Conservation (phyloP, 2,113 vertebrate genomes). For the Cyprinodon brontotheroides region DNA sequence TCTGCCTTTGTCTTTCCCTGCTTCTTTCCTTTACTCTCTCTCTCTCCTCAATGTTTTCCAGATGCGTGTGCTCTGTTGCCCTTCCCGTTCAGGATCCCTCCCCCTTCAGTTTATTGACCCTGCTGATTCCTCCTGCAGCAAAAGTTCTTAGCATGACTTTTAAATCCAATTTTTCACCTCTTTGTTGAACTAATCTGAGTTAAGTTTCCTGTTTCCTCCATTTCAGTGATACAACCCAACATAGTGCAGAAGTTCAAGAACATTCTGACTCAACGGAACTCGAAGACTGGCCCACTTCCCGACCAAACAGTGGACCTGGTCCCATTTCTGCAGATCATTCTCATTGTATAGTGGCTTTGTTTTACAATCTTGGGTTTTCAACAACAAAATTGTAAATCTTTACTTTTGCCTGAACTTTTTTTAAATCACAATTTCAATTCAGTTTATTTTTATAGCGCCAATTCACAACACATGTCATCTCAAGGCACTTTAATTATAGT, state of each 20-base stretch:
- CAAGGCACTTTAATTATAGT: too few species aligned
- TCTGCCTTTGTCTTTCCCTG: conserved; percentile 1
- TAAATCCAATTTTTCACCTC: conserved; percentile 4
- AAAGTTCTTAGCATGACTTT: conserved; percentile 10
- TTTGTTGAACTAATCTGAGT: conserved; percentile 20
- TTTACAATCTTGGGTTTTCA: background rate
- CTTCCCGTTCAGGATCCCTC: conserved; percentile 22
- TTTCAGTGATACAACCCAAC: background rate
- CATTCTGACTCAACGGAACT: conserved; percentile 1
- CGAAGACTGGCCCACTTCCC: background rate
- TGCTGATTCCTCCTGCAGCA: conserved; percentile 32
- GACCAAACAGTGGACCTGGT: background rate
- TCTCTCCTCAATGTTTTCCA: conserved; percentile 69
- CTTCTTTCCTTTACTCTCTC: conserved; percentile 5
- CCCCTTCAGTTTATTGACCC: conserved; percentile 31
- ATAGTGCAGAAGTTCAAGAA: background rate
- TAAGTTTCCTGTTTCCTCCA: background rate
- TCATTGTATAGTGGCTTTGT: background rate
- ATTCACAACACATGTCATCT: too few species aligned
- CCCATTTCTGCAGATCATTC: background rate
- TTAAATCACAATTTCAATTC: too few species aligned
- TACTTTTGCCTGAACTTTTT: too few species aligned
- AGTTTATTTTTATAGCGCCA: too few species aligned
- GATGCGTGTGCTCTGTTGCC: conserved; percentile 65
- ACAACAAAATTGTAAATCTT: background rate